Percentiles rank a stretch among this genome's conserved stretches.
Evolutionary conservation across 2,888 invertebrate genomes (phyloP).

Genomic region (Drosophila formosana): DNA sequence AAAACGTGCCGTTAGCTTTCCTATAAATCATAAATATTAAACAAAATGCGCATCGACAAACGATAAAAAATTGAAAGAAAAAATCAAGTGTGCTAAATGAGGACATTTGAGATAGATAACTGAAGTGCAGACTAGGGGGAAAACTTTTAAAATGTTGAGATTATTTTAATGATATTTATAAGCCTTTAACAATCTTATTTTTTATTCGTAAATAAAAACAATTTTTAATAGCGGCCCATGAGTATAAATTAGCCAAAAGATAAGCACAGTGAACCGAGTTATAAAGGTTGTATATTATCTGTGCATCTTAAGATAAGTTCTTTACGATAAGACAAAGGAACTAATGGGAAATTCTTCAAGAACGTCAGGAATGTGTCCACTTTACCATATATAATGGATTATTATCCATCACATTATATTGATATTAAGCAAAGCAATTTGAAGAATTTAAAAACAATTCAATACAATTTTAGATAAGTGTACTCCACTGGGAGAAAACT

Average conservation of each 20-base stretch:
- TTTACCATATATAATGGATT: not conserved
- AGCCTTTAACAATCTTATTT: slow-evolving; percentile 7
- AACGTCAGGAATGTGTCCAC: not conserved
- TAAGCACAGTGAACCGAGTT: slow-evolving; percentile 3
- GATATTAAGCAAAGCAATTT: not conserved
- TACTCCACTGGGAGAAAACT: not conserved
- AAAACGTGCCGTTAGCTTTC: slow-evolving; percentile 14
- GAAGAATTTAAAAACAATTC: no score
- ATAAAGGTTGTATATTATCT: slow-evolving; percentile 5
- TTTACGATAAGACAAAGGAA: slow-evolving; percentile 8
- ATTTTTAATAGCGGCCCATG: slow-evolving; percentile 1
- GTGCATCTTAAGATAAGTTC: slow-evolving; percentile 19
- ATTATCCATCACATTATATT: not conserved
- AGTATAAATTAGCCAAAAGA: slow-evolving; percentile 16
- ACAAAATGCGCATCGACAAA: slow-evolving; percentile 34
- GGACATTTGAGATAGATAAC: slow-evolving; percentile 4
- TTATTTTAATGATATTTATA: not conserved
- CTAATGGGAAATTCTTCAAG: not conserved
- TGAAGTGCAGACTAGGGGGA: slow-evolving; percentile 1
- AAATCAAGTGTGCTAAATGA: slow-evolving; percentile 10
- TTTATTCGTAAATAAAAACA: slow-evolving; percentile 15
- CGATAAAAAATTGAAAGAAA: not conserved
- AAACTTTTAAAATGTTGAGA: not conserved
- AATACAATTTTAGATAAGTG: not conserved
- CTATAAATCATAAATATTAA: slow-evolving; percentile 16